A percentile compares a stretch with the other conserved stretches of the same genome.
phyloP scores from a whole-genome alignment of 2,113 vertebrate genomes.

The Charadrius vociferus region DNA sequence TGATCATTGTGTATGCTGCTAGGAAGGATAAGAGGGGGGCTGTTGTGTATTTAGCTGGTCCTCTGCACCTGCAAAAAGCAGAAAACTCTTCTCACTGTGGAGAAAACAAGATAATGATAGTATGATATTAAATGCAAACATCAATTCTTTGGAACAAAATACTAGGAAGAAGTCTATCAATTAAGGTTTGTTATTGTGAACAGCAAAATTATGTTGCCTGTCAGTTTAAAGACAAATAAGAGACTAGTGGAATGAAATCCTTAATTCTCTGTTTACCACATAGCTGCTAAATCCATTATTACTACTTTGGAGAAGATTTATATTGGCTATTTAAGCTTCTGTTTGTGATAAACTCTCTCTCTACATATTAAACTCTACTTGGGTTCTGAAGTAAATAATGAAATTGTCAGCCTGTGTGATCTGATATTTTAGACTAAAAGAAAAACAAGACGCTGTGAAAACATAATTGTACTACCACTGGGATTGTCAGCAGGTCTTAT shows the following conservation, averaged over 20 bases:
- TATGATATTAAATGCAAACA: conserved; percentile 73
- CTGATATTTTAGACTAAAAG: conserved; percentile 10
- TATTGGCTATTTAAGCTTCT: not conserved
- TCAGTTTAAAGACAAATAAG: conserved; percentile 59
- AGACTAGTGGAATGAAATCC: conserved; percentile 42
- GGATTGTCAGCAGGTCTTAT: conserved; percentile 12
- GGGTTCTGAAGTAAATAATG: conserved; percentile 34
- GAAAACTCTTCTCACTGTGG: conserved; percentile 64
- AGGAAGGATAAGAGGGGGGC: not conserved
- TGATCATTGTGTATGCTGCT: conserved; percentile 47
- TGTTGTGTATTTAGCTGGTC: conserved; percentile 64
- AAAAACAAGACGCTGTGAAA: conserved; percentile 12
- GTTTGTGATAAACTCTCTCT: not conserved
- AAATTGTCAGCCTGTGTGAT: not conserved
- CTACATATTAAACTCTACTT: not conserved
- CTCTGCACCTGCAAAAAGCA: conserved; percentile 76
- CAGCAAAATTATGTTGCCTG: conserved; percentile 58
- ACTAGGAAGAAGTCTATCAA: conserved; percentile 67
- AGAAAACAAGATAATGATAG: conserved; percentile 78
- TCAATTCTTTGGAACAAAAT: conserved; percentile 74
- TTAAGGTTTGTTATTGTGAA: conserved; percentile 65
- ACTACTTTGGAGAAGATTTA: conserved; percentile 48
- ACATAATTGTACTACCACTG: not conserved
- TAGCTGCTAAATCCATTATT: conserved; percentile 25
- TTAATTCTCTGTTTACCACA: conserved; percentile 60